A percentile compares a stretch with the other conserved stretches of the same genome.
Evolutionary conservation across 2,888 invertebrate species (phyloP).

Genomic region (Folsomia candida): DNA sequence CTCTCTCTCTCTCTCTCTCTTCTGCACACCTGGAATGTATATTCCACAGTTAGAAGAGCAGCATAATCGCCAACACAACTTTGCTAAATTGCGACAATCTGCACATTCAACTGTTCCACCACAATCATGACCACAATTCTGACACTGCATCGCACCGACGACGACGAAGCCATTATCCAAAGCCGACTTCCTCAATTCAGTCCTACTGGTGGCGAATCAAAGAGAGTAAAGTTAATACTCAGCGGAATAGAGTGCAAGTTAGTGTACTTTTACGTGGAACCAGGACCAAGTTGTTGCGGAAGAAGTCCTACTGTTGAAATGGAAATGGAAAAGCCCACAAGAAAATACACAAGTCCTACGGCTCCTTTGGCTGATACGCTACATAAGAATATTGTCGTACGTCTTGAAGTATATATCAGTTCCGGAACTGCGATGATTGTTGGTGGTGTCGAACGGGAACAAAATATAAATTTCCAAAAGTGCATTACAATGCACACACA

Average conservation of each 20-base stretch:
- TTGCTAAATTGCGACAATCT: not conserved
- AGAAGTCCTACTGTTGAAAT: not conserved
- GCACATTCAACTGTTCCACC: not conserved
- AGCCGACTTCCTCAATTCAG: not conserved
- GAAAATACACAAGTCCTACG: not conserved
- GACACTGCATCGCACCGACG: not conserved
- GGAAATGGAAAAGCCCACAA: too few relatives aligned
- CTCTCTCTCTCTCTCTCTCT: too few relatives aligned
- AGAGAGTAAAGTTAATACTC: constrained; percentile 1
- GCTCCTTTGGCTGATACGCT: not conserved
- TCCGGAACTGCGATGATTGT: not conserved
- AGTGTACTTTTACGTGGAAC: not conserved
- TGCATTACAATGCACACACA: not conserved
- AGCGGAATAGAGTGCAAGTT: not conserved
- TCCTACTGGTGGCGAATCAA: not conserved
- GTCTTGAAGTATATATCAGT: too few relatives aligned
- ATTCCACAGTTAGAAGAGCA: not conserved
- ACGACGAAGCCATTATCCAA: not conserved
- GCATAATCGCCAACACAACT: not conserved
- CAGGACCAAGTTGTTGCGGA: too few relatives aligned
- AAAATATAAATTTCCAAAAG: constrained; percentile 1
- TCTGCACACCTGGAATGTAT: too few relatives aligned
- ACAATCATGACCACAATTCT: not conserved
- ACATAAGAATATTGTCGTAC: not conserved
- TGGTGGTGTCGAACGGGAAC: not conserved